Conservation (phyloP, 2,888 invertebrate genomes). For the Tipula vernalis region DNA sequence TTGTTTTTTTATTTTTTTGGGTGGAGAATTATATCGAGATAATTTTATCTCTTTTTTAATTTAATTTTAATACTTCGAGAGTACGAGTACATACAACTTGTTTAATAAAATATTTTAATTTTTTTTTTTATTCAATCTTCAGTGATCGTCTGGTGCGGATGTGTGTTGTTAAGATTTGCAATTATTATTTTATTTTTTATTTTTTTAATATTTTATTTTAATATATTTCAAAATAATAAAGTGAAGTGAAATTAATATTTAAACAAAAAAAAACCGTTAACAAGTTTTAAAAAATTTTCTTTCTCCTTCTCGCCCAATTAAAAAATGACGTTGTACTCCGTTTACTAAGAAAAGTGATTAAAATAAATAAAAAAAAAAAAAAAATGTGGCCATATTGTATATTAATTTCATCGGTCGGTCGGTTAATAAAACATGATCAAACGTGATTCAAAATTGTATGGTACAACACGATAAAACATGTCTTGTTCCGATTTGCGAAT, state of each 20-base stretch:
- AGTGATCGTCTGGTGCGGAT: neutral
- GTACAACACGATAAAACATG: neutral
- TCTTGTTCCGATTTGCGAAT: neutral
- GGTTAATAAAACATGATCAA: neutral
- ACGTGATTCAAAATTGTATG: neutral
- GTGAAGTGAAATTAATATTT: neutral
- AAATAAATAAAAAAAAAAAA: too few species aligned
- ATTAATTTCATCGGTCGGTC: neutral
- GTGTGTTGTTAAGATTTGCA: neutral
- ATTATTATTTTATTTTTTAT: neutral
- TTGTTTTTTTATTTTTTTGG: neutral
- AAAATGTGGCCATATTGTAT: neutral
- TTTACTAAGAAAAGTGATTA: neutral
- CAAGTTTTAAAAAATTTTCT: neutral
- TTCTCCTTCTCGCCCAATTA: neutral
- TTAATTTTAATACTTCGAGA: neutral
- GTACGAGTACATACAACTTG: neutral
- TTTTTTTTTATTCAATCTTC: constrained; percentile 5
- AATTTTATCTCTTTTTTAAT: neutral
- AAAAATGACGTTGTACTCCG: neutral
- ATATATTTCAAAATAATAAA: neutral
- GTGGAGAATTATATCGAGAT: neutral
- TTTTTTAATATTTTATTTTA: neutral
- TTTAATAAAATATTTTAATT: neutral
- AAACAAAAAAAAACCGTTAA: neutral